Conservation (phyloP, 2,797 vertebrate genomes). For the Acrossocheilus fasciatus region DNA sequence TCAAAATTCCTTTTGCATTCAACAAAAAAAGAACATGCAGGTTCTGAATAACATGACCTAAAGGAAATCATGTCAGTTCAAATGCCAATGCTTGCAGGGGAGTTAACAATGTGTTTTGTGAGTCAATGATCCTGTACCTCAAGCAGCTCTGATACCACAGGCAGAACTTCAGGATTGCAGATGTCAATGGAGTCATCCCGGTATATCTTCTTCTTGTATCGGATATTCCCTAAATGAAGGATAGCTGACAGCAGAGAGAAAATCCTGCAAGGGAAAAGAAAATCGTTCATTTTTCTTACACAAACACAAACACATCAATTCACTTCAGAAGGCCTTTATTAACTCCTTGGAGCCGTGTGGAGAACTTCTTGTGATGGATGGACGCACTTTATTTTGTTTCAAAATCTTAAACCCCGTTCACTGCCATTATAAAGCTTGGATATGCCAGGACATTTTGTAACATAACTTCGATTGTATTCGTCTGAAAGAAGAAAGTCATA, state of each 20-base stretch:
- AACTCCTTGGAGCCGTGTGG: neutral
- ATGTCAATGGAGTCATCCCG: conserved; percentile 98
- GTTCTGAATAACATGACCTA: neutral
- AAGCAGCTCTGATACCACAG: conserved; percentile 91
- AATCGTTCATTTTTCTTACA: neutral
- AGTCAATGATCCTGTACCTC: conserved; percentile 79
- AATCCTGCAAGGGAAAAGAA: conserved; percentile 79
- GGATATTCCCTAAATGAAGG: conserved; percentile 96
- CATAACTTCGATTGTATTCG: neutral
- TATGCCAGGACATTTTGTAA: neutral
- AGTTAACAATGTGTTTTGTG: neutral
- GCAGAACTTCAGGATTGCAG: conserved; percentile 91
- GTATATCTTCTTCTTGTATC: conserved; percentile 97
- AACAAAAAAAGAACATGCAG: neutral
- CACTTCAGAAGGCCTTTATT: conserved; percentile 1
- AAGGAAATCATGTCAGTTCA: neutral
- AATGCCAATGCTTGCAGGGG: neutral
- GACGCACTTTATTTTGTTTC: neutral
- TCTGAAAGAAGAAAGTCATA: neutral
- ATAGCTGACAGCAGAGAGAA: conserved; percentile 96
- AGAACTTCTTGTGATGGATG: neutral
- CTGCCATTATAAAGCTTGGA: neutral
- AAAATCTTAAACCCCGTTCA: neutral
- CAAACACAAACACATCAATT: neutral
- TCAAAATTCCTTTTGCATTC: neutral